A percentile compares a stretch with the other conserved stretches of the same genome.
Conservation (phyloP, 2,888 invertebrate species). For the Tetragonula carbonaria region DNA sequence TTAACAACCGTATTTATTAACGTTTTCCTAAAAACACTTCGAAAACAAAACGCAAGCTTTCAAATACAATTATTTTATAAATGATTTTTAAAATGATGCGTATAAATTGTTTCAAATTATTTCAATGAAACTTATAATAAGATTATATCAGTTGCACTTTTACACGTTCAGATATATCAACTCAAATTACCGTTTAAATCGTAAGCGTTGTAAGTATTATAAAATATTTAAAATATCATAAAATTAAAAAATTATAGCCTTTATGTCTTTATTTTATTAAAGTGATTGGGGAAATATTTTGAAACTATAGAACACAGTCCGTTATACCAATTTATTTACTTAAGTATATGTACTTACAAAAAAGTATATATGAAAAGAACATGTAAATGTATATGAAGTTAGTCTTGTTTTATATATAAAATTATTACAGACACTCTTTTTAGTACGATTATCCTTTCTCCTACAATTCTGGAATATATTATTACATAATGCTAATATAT, state of each 20-base stretch:
- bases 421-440: slow-evolving; percentile 22
- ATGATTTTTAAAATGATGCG: slow-evolving; percentile 3
- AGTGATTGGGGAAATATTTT: slow-evolving; percentile 28
- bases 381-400: slow-evolving; percentile 53
- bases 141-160: neutral
- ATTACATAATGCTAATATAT: neutral
- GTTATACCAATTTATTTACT: slow-evolving; percentile 57
- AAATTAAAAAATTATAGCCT: slow-evolving; percentile 9
- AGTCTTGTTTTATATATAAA: slow-evolving; percentile 44
- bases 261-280: slow-evolving; percentile 9
- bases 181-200: slow-evolving; percentile 24
- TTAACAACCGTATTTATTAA: slow-evolving; percentile 12
- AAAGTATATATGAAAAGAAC: slow-evolving; percentile 20
- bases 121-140: slow-evolving; percentile 9
- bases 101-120: slow-evolving; percentile 12
- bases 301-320: slow-evolving; percentile 25
- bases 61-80: slow-evolving; percentile 27
- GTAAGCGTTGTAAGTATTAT: neutral
- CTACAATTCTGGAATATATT: slow-evolving; percentile 12
- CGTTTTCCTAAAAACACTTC: neutral
- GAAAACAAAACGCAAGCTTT: slow-evolving; percentile 13
- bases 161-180: slow-evolving; percentile 51
- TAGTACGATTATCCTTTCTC: slow-evolving; percentile 21
- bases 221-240: slow-evolving; percentile 9
- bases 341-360: slow-evolving; percentile 63